Evolutionary conservation across 2,888 invertebrate species (phyloP).

Genomic region (Venustoraphidia nigricollis): DNA sequence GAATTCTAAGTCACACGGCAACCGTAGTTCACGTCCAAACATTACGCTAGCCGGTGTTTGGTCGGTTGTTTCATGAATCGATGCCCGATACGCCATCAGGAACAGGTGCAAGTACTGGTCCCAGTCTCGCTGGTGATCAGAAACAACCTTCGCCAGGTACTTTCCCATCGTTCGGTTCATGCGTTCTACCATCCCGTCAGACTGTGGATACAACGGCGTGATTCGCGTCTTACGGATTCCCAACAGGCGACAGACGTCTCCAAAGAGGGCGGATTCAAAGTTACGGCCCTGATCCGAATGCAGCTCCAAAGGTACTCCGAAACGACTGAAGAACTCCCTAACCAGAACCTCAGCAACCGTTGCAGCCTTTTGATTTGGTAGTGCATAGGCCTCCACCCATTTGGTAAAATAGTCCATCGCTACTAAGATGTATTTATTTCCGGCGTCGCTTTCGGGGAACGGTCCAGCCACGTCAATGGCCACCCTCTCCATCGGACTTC

Average conservation of each 20-base stretch:
- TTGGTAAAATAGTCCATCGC: conserved; percentile 15
- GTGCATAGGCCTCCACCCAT: conserved; percentile 17
- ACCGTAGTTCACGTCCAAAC: conserved; percentile 4
- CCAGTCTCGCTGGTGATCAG: conserved; percentile 12
- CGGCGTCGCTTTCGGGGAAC: conserved; percentile 8
- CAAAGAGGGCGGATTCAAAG: conserved; percentile 16
- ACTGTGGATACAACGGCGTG: conserved; percentile 11
- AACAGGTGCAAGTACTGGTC: conserved; percentile 9
- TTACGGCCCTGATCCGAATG: conserved; percentile 17
- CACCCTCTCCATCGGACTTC: too few species aligned
- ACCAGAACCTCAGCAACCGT: too few species aligned
- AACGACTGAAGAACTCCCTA: too few species aligned
- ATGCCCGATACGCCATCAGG: conserved; percentile 7
- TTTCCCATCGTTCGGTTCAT: conserved; percentile 11
- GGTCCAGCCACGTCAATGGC: too few species aligned
- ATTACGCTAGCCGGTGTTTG: too few species aligned
- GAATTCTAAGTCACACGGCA: too few species aligned
- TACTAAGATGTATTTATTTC: conserved; percentile 15
- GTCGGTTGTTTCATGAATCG: conserved; percentile 5
- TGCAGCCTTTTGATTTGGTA: too few species aligned
- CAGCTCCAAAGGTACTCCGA: conserved; percentile 11
- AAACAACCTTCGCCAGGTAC: conserved; percentile 10
- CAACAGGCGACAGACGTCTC: conserved; percentile 12
- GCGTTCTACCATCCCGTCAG: conserved; percentile 12
- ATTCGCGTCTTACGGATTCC: too few species aligned